A percentile compares a stretch with the other conserved stretches of the same genome.
phyloP scores from a whole-genome alignment of 2,797 vertebrate genomes.

The Myotis findleyi region DNA sequence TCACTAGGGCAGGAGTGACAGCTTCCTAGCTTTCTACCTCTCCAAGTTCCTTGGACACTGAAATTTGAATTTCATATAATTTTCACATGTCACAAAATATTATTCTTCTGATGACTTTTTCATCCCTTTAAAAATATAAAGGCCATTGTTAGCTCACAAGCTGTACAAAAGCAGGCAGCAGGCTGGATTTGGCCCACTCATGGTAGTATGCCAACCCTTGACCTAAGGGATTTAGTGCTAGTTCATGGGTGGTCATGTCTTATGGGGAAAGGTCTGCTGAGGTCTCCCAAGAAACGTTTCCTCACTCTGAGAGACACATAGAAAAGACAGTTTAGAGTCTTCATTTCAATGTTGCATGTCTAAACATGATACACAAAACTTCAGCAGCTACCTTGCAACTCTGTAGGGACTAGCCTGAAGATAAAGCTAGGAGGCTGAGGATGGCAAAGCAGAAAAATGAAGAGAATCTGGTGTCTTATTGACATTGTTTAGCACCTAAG shows the following conservation, averaged over 20 bases:
- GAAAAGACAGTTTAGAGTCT: not conserved
- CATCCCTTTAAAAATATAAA: conserved; percentile 2
- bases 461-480: not conserved
- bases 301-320: not conserved
- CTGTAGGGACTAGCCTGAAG: not conserved
- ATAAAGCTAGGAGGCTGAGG: not conserved
- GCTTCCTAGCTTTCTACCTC: not conserved
- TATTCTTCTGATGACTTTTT: conserved; percentile 27
- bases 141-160: not conserved
- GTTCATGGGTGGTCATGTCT: not conserved
- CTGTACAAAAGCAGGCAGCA: conserved; percentile 4
- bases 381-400: not conserved
- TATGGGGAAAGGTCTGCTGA: not conserved
- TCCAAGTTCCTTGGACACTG: not conserved
- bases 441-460: conserved; percentile 30
- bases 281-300: not conserved
- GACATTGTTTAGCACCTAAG: conserved; percentile 7
- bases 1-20: not conserved
- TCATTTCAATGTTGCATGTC: not conserved
- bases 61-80: conserved; percentile 44
- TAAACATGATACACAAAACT: not conserved
- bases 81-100: conserved; percentile 29
- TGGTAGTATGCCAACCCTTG: not conserved
- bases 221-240: conserved; percentile 43
- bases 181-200: not conserved